Base-by-base conservation (phyloP, 1,140 invertebrate species). In the Leucophenga varia region DNA sequence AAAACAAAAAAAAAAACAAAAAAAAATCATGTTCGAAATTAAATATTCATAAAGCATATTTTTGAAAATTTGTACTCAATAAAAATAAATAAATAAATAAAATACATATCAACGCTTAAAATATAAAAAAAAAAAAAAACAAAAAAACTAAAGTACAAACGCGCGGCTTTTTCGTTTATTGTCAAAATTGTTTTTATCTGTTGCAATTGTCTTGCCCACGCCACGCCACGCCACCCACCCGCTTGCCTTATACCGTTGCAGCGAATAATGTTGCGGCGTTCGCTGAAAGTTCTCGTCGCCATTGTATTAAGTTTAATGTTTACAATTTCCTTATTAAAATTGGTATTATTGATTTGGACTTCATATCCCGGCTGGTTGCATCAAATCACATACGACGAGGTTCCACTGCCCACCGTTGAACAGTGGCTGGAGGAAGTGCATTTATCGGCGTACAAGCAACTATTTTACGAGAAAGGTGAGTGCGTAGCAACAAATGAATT, bases 391-490 rank as follows among this genome's bases (percentile, higher is more conserved):
- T 16, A 39, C 9, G 32, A 43, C 25, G 34, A 52, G 31, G n/a
- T 30, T 22, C 3, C 43, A 39, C 39, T 54, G 32, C 52, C 48
- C 34, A 57, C 52, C n/a, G 84, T 86, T 32, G 84, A 88, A 52
- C 78, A 83, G 57, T 90, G 88, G 87, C 72, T 89, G 35, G 80
- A 83, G 37, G 81, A 87, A 61, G 86, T 85, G 67, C 80, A 84
- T 43, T 75, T 90, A 18, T 74, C 80, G 18, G 78, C 86, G 44
- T 86, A 86, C 61, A 82, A 83, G 55, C 77, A 83, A 45, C 64
- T 87, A 4, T 89, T 89, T 61, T 81, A 77, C 56, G 79, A 86
- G 61, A 80, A 84, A 78, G 87, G 88, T 89, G 74, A 82, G 81
- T 78, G 31, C 22, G 7, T n/a, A n/a, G n/a, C n/a, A n/a, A n/a